Percentiles rank a stretch among this genome's conserved stretches.
These are phyloP conservation scores for Ceratitis capitata DNA, from an alignment of 1,140 invertebrate genomes.

Conservation along the genomic window DNA sequence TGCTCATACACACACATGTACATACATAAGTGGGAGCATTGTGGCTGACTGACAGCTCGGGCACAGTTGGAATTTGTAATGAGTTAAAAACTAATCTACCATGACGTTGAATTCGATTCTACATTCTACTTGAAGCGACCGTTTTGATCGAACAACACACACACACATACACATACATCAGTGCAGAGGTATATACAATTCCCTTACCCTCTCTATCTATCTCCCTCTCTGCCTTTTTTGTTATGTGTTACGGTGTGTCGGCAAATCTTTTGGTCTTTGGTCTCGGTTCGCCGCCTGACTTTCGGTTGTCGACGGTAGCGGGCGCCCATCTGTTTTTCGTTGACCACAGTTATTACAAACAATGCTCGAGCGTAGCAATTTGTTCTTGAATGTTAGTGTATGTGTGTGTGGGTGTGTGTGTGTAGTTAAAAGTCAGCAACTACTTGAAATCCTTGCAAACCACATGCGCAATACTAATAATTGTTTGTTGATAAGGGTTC, in stretches of 20 bases:
- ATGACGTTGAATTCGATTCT: constrained; percentile 2
- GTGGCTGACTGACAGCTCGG: not conserved
- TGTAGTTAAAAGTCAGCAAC: constrained; percentile 2
- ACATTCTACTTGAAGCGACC: not conserved
- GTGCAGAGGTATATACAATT: too few relatives aligned
- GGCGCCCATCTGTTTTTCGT: constrained; percentile 19
- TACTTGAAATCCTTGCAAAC: constrained; percentile 18
- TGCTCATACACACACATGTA: not conserved
- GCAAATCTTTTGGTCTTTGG: not conserved
- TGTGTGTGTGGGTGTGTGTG: not conserved
- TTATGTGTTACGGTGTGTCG: not conserved
- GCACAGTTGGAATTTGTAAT: constrained; percentile 27
- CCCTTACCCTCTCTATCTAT: too few relatives aligned
- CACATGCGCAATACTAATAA: not conserved
- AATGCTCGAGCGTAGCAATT: too few relatives aligned
- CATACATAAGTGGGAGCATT: not conserved
- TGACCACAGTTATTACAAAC: not conserved
- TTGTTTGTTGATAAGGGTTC: constrained; percentile 1
- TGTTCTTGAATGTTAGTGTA: too few relatives aligned
- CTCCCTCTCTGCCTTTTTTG: not conserved
- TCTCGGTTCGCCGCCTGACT: not conserved
- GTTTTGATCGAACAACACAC: not conserved
- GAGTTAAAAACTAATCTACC: constrained; percentile 34
- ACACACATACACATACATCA: too few relatives aligned
- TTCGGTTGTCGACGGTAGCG: not conserved